A percentile compares a stretch with the other conserved stretches of the same genome.
Conservation (phyloP, 2,113 vertebrate species). For the Sinocyclocheilus maitianheensis region DNA sequence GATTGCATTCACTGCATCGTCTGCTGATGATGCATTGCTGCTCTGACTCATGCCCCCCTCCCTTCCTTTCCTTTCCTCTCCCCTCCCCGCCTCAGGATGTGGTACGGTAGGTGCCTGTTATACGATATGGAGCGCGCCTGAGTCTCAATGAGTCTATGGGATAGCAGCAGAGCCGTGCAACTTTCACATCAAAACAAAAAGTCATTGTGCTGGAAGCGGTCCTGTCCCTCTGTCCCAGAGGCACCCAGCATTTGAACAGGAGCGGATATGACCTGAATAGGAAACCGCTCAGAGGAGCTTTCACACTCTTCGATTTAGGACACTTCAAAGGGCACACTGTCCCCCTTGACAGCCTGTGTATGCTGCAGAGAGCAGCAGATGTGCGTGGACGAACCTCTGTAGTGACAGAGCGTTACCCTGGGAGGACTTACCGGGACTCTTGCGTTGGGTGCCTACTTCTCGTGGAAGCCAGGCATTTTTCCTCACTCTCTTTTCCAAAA, state of each 20-base stretch:
- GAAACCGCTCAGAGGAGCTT: slow-evolving; percentile 40
- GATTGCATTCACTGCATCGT: slow-evolving; percentile 55
- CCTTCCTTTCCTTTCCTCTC: slow-evolving; percentile 44
- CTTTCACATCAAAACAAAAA: slow-evolving; percentile 23
- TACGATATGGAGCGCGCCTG: slow-evolving; percentile 82
- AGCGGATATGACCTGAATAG: slow-evolving; percentile 41
- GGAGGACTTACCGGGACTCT: slow-evolving; percentile 55
- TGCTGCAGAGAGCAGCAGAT: slow-evolving; percentile 73
- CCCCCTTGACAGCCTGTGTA: slow-evolving; percentile 67
- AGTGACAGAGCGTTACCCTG: slow-evolving; percentile 40
- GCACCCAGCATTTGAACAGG: slow-evolving; percentile 59
- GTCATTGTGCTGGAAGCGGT: background rate
- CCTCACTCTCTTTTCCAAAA: slow-evolving; percentile 56
- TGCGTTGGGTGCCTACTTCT: slow-evolving; percentile 40
- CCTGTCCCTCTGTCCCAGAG: slow-evolving; percentile 31
- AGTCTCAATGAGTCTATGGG: slow-evolving; percentile 67
- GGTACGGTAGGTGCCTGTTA: slow-evolving; percentile 85
- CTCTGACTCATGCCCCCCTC: slow-evolving; percentile 52
- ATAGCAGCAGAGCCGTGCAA: slow-evolving; percentile 49
- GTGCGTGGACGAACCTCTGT: slow-evolving; percentile 66
- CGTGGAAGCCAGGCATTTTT: slow-evolving; percentile 48
- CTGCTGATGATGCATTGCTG: slow-evolving; percentile 67
- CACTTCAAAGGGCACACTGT: slow-evolving; percentile 61
- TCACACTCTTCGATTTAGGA: slow-evolving; percentile 55
- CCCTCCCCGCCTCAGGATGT: slow-evolving; percentile 57